Percentiles rank a stretch among this genome's conserved stretches.
Conservation (phyloP, 2,113 vertebrate species). For the Spea multiplicata region DNA sequence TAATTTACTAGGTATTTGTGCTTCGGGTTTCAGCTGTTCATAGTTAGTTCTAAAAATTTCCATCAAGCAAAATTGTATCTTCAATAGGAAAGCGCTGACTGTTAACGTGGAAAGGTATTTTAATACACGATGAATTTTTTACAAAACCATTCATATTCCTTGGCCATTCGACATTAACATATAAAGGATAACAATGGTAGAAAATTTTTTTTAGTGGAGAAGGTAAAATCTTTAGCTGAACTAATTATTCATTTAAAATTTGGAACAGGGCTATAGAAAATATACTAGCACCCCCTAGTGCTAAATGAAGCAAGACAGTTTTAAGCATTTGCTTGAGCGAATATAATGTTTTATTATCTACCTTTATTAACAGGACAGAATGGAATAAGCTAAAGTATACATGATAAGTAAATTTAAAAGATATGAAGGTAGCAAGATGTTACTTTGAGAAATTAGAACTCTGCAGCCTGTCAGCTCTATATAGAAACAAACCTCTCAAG, state of each 20-base stretch:
- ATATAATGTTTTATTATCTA: too few relatives aligned
- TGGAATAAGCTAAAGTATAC: too few relatives aligned
- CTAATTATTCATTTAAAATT: too few relatives aligned
- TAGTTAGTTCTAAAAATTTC: conserved; percentile 24
- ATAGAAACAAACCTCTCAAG: too few relatives aligned
- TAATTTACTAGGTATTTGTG: conserved; percentile 55
- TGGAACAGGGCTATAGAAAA: neutral
- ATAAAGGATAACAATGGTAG: too few relatives aligned
- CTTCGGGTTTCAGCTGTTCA: conserved; percentile 49
- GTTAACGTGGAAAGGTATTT: neutral
- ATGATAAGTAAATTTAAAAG: too few relatives aligned
- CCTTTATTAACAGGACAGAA: too few relatives aligned
- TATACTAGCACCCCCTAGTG: conserved; percentile 33
- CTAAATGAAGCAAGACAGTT: neutral
- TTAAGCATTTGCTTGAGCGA: neutral
- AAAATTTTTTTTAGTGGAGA: too few relatives aligned
- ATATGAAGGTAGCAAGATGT: too few relatives aligned
- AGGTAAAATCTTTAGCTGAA: too few relatives aligned
- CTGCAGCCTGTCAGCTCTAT: too few relatives aligned
- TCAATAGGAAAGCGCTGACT: conserved; percentile 28
- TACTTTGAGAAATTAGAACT: too few relatives aligned
- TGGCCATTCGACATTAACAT: neutral
- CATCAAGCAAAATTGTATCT: conserved; percentile 20
- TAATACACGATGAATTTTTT: conserved; percentile 1
- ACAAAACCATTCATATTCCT: conserved; percentile 3